Evolutionary conservation across 2,113 vertebrate species (phyloP).

Genomic region (Eudorcas thomsonii): DNA sequence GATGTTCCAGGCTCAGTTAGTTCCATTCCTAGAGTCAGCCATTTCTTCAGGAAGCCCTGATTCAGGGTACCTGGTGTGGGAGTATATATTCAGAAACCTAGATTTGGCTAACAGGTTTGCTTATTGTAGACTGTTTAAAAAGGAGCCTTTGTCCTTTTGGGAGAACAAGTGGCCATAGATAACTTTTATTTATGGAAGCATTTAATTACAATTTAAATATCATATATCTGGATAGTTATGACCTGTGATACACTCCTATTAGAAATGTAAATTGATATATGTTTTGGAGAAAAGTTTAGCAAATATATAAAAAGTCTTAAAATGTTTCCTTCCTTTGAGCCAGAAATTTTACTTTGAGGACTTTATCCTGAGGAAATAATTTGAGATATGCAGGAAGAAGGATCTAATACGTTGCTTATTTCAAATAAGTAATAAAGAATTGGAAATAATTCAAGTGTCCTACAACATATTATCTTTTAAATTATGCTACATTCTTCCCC

Average conservation of each 20-base stretch:
- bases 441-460: background rate
- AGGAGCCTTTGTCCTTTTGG: background rate
- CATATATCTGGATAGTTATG: background rate
- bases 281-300: background rate
- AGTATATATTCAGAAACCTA: background rate
- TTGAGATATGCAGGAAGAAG: background rate
- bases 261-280: background rate
- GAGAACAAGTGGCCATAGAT: constrained; percentile 6
- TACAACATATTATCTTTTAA: background rate
- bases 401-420: background rate
- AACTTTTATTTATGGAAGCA: constrained; percentile 28
- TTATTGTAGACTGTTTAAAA: background rate
- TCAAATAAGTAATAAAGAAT: background rate
- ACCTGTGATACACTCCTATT: background rate
- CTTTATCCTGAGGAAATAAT: background rate
- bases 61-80: background rate
- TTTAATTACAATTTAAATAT: constrained; percentile 48
- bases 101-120: background rate
- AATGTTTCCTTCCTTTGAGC: background rate
- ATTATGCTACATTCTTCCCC: background rate
- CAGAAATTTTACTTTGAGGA: background rate
- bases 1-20: background rate
- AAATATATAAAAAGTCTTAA: background rate
- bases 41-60: background rate
- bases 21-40: background rate